A percentile compares a stretch with the other conserved stretches of the same genome.
phyloP scores from a whole-genome alignment of 2,888 invertebrate species.

The Dryocosmus kuriphilus region DNA sequence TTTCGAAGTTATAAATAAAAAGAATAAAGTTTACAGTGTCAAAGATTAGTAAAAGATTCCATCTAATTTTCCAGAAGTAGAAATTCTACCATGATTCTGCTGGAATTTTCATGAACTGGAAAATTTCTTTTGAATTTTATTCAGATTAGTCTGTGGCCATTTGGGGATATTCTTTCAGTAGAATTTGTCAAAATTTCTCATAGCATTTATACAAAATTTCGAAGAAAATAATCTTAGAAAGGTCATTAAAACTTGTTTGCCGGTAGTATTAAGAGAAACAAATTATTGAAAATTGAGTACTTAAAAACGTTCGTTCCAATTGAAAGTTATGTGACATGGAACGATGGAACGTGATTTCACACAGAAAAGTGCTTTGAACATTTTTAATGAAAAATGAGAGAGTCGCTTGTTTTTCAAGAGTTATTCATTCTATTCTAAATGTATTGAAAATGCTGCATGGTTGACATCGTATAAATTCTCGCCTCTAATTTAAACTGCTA shows the following conservation, averaged over 20 bases:
- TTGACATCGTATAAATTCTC: background rate
- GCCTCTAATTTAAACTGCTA: background rate
- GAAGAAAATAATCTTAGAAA: too few species aligned
- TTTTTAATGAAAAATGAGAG: background rate
- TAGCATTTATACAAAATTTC: too few species aligned
- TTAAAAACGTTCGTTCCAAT: background rate
- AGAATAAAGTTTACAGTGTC: too few species aligned
- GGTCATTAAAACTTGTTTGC: background rate
- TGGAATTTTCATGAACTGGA: too few species aligned
- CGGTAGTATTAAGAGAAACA: background rate
- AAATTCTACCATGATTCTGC: too few species aligned
- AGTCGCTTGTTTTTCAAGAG: background rate
- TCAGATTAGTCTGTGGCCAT: too few species aligned
- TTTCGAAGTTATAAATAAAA: too few species aligned
- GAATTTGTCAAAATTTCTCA: too few species aligned
- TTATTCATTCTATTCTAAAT: background rate
- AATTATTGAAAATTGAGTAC: background rate
- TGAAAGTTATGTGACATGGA: background rate
- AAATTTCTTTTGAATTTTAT: too few species aligned
- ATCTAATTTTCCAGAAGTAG: too few species aligned
- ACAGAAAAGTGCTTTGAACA: background rate
- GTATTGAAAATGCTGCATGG: background rate
- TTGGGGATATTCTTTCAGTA: too few species aligned
- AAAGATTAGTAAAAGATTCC: too few species aligned
- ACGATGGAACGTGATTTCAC: conserved; percentile 1